Conservation (phyloP, 2,797 vertebrate species). For the Meda fulgida region DNA sequence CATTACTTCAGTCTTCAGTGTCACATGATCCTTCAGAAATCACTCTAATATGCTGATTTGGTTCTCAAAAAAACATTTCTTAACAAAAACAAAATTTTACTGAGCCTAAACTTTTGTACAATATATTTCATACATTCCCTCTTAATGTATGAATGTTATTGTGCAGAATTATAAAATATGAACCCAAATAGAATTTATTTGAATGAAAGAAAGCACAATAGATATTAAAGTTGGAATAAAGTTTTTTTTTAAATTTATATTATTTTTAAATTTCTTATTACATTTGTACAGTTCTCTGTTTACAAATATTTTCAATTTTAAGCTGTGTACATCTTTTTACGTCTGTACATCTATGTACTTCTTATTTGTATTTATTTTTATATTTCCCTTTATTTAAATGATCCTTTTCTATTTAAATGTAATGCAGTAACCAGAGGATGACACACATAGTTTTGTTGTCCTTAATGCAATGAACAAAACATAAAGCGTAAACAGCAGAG, state of each 20-base stretch:
- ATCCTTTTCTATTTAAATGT: not conserved
- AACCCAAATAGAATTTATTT: not conserved
- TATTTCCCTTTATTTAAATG: not conserved
- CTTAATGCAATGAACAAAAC: not conserved
- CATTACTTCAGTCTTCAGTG: not conserved
- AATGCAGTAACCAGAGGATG: not conserved
- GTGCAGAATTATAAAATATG: not conserved
- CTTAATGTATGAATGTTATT: too few species aligned
- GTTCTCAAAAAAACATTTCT: not conserved
- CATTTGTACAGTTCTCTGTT: not conserved
- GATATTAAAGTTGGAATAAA: not conserved
- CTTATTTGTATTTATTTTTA: not conserved
- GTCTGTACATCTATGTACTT: too few species aligned
- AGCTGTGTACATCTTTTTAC: not conserved
- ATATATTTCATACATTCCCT: not conserved
- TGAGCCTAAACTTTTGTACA: too few species aligned
- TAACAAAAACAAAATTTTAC: not conserved
- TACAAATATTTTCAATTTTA: not conserved
- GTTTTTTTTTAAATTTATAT: not conserved
- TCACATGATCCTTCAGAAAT: not conserved
- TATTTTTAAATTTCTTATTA: not conserved
- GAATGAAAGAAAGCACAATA: not conserved
- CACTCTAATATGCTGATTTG: not conserved
- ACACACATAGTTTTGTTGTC: not conserved
- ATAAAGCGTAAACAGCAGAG: not conserved